Conservation (phyloP, 2,113 vertebrate species). For the Clarias gariepinus region DNA sequence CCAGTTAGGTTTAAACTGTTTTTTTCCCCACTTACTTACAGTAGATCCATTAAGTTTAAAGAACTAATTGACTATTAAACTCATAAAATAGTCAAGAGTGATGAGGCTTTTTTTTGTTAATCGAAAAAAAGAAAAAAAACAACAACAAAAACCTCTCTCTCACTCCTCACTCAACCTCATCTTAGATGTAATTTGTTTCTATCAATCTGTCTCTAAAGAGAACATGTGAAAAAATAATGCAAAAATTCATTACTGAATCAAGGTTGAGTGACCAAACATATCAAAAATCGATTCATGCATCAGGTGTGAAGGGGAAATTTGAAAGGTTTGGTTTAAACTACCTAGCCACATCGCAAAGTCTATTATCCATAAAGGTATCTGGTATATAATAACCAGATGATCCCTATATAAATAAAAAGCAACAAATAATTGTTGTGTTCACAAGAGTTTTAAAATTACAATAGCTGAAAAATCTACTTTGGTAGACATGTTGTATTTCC, state of each 20-base stretch:
- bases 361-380: not conserved
- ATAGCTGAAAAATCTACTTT: too few species aligned
- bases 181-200: not conserved
- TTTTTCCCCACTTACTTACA: too few species aligned
- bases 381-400: not conserved
- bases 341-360: constrained; percentile 4
- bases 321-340: not conserved
- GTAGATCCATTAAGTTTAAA: not conserved
- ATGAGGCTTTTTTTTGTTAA: too few species aligned
- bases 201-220: not conserved
- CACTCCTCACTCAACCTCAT: not conserved
- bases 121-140: too few species aligned
- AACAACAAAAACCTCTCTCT: too few species aligned
- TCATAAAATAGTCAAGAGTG: not conserved
- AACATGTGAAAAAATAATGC: not conserved
- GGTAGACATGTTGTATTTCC: not conserved
- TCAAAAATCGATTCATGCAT: not conserved
- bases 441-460: too few species aligned
- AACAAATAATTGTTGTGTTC: too few species aligned
- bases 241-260: not conserved
- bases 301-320: not conserved
- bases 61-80: not conserved
- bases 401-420: not conserved
- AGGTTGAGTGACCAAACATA: not conserved
- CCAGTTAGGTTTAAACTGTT: not conserved